A percentile compares a stretch with the other conserved stretches of the same genome.
phyloP scores from a whole-genome alignment of 2,888 invertebrate genomes.

The Papilio gigon region DNA sequence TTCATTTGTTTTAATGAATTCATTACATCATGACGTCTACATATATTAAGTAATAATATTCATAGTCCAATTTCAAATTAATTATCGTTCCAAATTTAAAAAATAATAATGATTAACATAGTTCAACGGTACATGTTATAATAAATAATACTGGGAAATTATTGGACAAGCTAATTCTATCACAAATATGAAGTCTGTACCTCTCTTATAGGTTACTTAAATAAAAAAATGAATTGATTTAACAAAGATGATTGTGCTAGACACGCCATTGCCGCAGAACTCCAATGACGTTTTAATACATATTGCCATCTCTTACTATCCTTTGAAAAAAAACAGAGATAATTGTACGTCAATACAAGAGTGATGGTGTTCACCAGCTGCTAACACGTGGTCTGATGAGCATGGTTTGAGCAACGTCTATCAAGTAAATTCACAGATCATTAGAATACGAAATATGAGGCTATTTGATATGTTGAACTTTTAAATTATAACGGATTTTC shows the following conservation, averaged over 20 bases:
- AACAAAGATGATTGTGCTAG: no score
- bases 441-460: background rate
- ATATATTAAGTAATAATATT: background rate
- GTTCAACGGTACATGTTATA: background rate
- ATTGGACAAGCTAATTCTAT: conserved; percentile 2
- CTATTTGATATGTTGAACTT: conserved; percentile 25
- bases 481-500: background rate
- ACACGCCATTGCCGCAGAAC: no score
- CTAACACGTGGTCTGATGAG: background rate
- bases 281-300: background rate
- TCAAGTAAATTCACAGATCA: background rate
- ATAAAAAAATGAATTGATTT: background rate
- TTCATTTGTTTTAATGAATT: background rate
- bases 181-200: conserved; percentile 12
- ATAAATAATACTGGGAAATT: background rate
- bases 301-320: no score
- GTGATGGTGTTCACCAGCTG: no score
- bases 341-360: no score
- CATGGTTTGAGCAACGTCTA: background rate
- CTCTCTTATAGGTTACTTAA: conserved; percentile 1
- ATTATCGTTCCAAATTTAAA: background rate
- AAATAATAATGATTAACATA: background rate
- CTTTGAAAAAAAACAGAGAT: no score
- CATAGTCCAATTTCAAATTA: background rate
- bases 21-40: background rate